phyloP scores from a whole-genome alignment of 2,797 vertebrate genomes.

The Dendrocincla fuliginosa region DNA sequence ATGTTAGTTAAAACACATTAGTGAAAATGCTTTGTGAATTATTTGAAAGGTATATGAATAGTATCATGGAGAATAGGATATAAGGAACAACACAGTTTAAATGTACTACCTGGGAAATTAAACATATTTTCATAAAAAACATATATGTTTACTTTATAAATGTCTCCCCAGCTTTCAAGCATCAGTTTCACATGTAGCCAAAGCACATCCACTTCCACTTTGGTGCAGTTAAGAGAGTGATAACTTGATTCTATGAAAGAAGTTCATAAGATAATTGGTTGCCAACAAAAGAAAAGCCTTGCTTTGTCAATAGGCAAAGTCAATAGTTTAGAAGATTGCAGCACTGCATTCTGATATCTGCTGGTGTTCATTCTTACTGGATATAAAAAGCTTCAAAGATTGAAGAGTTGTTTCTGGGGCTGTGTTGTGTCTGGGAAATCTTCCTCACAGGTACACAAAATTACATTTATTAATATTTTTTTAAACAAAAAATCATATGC shows the following conservation, averaged over 20 bases:
- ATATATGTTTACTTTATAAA: neutral
- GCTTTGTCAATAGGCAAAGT: neutral
- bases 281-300: neutral
- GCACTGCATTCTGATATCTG: neutral
- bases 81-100: neutral
- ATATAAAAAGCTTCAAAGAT: neutral
- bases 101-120: neutral
- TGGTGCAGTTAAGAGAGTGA: neutral
- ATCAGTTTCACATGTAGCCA: neutral
- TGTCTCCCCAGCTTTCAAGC: neutral
- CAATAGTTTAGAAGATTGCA: neutral
- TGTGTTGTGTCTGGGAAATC: neutral
- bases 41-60: neutral
- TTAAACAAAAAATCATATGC: neutral
- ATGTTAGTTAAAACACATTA: neutral
- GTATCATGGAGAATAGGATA: neutral
- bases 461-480: neutral
- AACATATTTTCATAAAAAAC: neutral
- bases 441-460: neutral
- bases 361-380: neutral
- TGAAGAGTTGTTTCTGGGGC: neutral
- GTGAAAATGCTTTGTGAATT: neutral
- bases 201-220: neutral
- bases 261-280: neutral
- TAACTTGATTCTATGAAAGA: neutral